Evolutionary conservation across 1,140 invertebrate species (phyloP).

Genomic region (Mya arenaria): DNA sequence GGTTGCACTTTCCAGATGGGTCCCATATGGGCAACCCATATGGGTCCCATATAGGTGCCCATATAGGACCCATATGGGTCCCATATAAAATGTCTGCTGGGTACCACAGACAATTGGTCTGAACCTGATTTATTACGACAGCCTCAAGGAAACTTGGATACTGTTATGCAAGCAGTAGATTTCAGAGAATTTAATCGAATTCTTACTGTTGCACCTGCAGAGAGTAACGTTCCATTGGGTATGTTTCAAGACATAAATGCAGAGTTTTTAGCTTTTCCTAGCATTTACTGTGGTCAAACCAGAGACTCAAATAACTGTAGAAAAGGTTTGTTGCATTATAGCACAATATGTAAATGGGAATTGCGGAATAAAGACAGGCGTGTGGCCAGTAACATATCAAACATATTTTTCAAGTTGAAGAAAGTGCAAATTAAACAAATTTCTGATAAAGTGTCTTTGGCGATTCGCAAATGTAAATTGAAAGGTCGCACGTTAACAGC

Average conservation of each 20-base stretch:
- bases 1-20: no score
- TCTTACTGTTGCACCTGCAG: conserved; percentile 6
- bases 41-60: no score
- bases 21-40: no score
- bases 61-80: no score
- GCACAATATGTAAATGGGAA: conserved; percentile 16
- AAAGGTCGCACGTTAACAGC: conserved; percentile 25
- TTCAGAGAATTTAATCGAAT: background rate
- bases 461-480: conserved; percentile 38
- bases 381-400: background rate
- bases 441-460: conserved; percentile 22
- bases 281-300: background rate
- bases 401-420: conserved; percentile 23
- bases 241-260: conserved; percentile 9
- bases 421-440: conserved; percentile 15
- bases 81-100: no score
- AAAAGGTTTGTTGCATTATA: background rate
- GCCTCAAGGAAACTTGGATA: background rate
- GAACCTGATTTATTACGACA: no score
- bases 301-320: background rate
- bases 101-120: no score
- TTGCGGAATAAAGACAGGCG: background rate
- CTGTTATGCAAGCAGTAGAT: background rate
- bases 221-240: background rate
- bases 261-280: conserved; percentile 13